Evolutionary conservation across 1,140 invertebrate species (phyloP), one percentile per base, ranked within the genome.

Genomic region (Cydia fagiglandana): DNA sequence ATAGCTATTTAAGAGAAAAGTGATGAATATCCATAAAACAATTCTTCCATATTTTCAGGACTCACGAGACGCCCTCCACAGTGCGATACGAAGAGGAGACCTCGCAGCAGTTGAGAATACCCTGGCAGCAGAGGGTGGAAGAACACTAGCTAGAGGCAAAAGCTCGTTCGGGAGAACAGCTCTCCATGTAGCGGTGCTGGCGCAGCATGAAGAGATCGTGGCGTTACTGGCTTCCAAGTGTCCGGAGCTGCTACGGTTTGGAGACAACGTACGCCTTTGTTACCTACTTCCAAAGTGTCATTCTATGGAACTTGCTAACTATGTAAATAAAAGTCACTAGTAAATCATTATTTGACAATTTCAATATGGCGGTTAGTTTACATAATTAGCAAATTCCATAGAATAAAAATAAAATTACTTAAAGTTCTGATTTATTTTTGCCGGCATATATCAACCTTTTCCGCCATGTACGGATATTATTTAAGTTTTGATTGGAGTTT

Each of bases 131-230:
- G 94, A 94, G 50, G 95, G 95, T 76, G 95, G 94, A 6, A 94
- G 94, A 76, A 94, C 96, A 17, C 88, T 98, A 5, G 95, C 96
- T 0, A 93, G 95, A 10, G 96, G 96, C 0, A 97, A 97, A 88
- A 97, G 97, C 86, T 92, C 93, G 34, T 95, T 95, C 78, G 95
- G 95, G 61, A 86, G 86, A 38, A 91, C 95, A 73, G 94, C 96
- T 0, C 88, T 98, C 2, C 97, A 98, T 81, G 94, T 98, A 20
- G 97, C 97, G 0, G 96, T 98, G 4, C 89, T 98, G 2, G 95
- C 95, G 45, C 96, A 98, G 84, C 94, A 97, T 74, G 95, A 96
- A 78, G 95, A 97, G 53, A 95, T 98, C 38, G 96, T 97, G 3
- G 94, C 95, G 73, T 95, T 95, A 79, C 92, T 98, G 53, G 96